These are phyloP conservation scores for Acholoe squamosa DNA, from an alignment of 2,888 invertebrate species.

Conservation along the genomic window DNA sequence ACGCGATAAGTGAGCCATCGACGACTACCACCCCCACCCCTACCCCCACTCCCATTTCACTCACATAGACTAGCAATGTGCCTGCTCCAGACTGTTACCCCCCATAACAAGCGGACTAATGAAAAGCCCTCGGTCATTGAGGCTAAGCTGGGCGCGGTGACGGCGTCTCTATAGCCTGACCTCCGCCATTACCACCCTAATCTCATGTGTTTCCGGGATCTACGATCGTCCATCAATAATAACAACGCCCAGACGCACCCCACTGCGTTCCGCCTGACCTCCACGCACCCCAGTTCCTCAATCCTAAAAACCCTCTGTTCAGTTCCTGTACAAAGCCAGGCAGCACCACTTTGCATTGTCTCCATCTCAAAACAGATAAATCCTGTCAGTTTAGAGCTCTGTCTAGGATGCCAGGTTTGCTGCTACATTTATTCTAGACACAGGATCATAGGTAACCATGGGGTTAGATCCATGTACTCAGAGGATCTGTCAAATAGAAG, in stretches of 20 bases:
- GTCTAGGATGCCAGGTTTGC: too few relatives aligned
- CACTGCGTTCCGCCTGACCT: constrained; percentile 4
- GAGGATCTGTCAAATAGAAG: too few relatives aligned
- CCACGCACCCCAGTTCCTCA: neutral
- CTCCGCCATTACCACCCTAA: constrained; percentile 45
- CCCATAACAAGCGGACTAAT: constrained; percentile 47
- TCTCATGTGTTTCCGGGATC: constrained; percentile 57
- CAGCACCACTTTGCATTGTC: too few relatives aligned
- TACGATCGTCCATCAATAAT: constrained; percentile 35
- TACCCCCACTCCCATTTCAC: neutral
- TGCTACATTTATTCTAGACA: too few relatives aligned
- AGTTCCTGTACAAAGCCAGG: too few relatives aligned
- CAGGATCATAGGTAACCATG: too few relatives aligned
- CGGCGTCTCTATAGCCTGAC: constrained; percentile 42
- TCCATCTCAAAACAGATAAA: too few relatives aligned
- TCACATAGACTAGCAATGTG: neutral
- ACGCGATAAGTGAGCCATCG: constrained; percentile 49
- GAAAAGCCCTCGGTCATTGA: constrained; percentile 58
- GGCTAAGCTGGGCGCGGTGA: constrained; percentile 22
- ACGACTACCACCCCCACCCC: neutral
- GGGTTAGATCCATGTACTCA: too few relatives aligned
- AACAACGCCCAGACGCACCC: neutral
- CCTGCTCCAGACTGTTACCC: neutral
- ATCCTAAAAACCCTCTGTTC: too few relatives aligned
- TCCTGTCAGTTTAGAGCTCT: too few relatives aligned